Evolutionary conservation across 2,888 invertebrate genomes (phyloP), one percentile per base, ranked within the genome.

Genomic region (Minunthozetes semirufus): DNA sequence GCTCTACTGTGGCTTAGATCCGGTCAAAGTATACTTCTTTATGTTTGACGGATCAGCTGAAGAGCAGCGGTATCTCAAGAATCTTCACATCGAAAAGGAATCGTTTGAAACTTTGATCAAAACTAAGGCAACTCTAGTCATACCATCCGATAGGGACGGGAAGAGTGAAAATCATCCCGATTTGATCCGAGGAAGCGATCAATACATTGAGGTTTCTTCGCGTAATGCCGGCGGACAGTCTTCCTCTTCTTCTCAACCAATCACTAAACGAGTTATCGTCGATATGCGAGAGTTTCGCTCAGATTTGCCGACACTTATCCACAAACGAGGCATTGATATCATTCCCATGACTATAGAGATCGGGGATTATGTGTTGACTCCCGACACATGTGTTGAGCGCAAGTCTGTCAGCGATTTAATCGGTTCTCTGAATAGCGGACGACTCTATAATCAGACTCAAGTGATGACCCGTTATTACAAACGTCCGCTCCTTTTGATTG

Each of bases 271-370:
- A 83, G 81, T 88, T 2, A 84, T 99, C 78, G 96, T 99, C 17
- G 99, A 99, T 83, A 94, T 97, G 90, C 87, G 99, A 79, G 99
- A 99, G 84, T 99, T 99, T 82, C 88, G 97, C 53, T 95, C 96
- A 74, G 97, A 98, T 83, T 85, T 99, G 72, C 99, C 99, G 0
- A 90, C 94, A 1, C 85, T 98, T 70, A 88, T 99, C 76, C 96
- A 99, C 82, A 90, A 91, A 81, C 88, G 93, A 74, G 95, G 95
- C 9, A 90, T 99, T 76, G 92, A 93, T 81, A 90, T 99, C 72
- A 89, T 94, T 79, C 94, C 94, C 0, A 86, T 93, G 0, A 93
- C 92, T n/a, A 87, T 94, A 66, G 87, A 89, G 80, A 90, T 99
- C 76, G 99, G 98, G 0, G 99, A 99, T 84, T 99, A 99, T 82